Conservation (phyloP, 2,888 invertebrate species). For the Yponomeuta evonymella region DNA sequence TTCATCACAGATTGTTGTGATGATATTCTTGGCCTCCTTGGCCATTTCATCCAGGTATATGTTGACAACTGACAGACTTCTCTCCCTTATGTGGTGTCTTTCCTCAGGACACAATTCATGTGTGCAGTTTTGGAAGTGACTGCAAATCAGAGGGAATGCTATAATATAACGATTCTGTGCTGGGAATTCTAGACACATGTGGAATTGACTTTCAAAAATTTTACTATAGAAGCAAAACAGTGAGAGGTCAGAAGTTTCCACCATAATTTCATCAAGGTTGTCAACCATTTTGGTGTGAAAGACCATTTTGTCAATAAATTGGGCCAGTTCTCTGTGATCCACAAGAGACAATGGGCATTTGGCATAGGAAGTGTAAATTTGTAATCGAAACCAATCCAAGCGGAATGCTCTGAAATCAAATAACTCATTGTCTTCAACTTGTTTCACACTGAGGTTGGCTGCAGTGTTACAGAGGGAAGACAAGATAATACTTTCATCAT, state of each 20-base stretch:
- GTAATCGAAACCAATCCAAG: constrained; percentile 97
- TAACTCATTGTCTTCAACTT: constrained; percentile 96
- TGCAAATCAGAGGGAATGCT: constrained; percentile 97
- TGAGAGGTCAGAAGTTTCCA: constrained; percentile 97
- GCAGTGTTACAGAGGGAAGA: constrained; percentile 95
- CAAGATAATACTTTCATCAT: constrained; percentile 95
- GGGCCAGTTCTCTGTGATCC: constrained; percentile 91
- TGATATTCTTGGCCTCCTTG: constrained; percentile 98
- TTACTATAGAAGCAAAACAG: constrained; percentile 98
- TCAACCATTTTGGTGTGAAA: constrained; percentile 99
- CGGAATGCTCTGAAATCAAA: constrained; percentile 97
- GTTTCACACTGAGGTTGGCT: constrained; percentile 89
- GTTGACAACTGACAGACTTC: constrained; percentile 96
- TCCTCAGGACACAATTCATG: constrained; percentile 99
- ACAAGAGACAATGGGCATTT: constrained; percentile 87
- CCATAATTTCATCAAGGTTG: constrained; percentile 95
- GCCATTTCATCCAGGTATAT: constrained; percentile 99
- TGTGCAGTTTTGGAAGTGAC: constrained; percentile 98
- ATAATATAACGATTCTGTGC: constrained; percentile 98
- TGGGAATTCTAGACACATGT: constrained; percentile 98
- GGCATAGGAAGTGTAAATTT: constrained; percentile 92
- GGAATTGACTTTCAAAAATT: constrained; percentile 98
- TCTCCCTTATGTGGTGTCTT: constrained; percentile 95
- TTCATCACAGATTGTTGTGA: constrained; percentile 98
- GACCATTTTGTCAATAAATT: constrained; percentile 94